phyloP scores from a whole-genome alignment of 2,797 vertebrate genomes.

The Hafferia zeledoni region DNA sequence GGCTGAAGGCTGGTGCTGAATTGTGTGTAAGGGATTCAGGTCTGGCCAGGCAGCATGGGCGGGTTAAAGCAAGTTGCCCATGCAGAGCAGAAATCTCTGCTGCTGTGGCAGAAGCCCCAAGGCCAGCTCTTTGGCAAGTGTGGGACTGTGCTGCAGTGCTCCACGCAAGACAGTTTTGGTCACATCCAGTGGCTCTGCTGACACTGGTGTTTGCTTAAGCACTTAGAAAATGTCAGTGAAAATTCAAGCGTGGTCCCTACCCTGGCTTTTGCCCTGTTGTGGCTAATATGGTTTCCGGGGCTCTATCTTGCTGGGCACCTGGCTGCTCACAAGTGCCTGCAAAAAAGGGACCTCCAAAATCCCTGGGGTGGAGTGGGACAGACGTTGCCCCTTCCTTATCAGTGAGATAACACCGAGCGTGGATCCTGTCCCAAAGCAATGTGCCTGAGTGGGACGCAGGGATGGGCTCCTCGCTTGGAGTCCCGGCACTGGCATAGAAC shows the following conservation, averaged over 20 bases:
- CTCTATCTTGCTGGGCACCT: not conserved
- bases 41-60: not conserved
- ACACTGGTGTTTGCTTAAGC: not conserved
- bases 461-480: accelerated
- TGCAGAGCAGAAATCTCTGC: not conserved
- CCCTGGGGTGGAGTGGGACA: not conserved
- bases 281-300: not conserved
- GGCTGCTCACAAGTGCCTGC: not conserved
- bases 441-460: not conserved
- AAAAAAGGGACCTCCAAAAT: not conserved
- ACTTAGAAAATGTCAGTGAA: not conserved
- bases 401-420: accelerated
- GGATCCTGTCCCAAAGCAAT: accelerated
- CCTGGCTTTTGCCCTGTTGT: not conserved
- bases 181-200: not conserved
- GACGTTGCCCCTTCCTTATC: accelerated
- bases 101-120: accelerated
- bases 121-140: accelerated
- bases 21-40: not conserved
- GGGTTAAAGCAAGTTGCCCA: not conserved
- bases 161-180: accelerated
- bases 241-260: not conserved
- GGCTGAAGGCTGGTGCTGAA: not conserved
- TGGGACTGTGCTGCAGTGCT: accelerated
- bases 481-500: not conserved